Percentiles rank a stretch among this genome's conserved stretches.
Evolutionary conservation across 1,140 invertebrate genomes (phyloP).

Genomic region (Drosophila navojoa): DNA sequence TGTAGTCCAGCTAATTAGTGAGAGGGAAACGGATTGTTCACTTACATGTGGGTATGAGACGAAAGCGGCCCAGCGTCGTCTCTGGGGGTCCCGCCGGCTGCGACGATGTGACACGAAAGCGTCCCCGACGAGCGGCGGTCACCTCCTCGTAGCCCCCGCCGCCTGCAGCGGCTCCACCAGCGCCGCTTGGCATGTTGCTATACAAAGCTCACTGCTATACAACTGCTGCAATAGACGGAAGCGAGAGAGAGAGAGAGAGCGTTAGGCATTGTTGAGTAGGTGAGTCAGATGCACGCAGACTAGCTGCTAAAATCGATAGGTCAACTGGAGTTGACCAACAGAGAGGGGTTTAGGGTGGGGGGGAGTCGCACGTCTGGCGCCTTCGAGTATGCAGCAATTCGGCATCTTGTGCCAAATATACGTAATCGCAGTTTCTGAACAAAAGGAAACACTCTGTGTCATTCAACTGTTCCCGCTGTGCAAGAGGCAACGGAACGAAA

Average conservation of each 20-base stretch:
- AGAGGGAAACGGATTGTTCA: neutral
- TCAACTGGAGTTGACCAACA: constrained; percentile 38
- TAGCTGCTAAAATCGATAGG: constrained; percentile 48
- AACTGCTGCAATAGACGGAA: constrained; percentile 41
- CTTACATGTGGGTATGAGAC: constrained; percentile 83
- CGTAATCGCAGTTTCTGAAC: constrained; percentile 17
- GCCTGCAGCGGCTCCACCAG: constrained; percentile 57
- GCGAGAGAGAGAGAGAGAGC: constrained; percentile 23
- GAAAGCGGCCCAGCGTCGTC: constrained; percentile 81
- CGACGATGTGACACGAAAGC: constrained; percentile 81
- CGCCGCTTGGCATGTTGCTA: constrained; percentile 63
- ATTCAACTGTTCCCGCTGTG: constrained; percentile 25
- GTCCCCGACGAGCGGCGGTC: constrained; percentile 76
- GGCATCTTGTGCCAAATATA: neutral
- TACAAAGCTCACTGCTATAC: constrained; percentile 26
- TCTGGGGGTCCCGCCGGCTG: constrained; percentile 75
- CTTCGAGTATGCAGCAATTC: constrained; percentile 30
- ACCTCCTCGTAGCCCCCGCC: constrained; percentile 77
- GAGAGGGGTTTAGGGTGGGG: too few relatives aligned
- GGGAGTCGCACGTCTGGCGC: constrained; percentile 20
- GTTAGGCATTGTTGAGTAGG: neutral
- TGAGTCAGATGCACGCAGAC: constrained; percentile 1
- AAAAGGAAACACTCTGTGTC: constrained; percentile 24
- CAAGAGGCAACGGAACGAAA: neutral
- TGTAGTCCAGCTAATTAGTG: constrained; percentile 7